phyloP scores from a whole-genome alignment of 1,140 invertebrate genomes.

The Megalonaias nervosa region DNA sequence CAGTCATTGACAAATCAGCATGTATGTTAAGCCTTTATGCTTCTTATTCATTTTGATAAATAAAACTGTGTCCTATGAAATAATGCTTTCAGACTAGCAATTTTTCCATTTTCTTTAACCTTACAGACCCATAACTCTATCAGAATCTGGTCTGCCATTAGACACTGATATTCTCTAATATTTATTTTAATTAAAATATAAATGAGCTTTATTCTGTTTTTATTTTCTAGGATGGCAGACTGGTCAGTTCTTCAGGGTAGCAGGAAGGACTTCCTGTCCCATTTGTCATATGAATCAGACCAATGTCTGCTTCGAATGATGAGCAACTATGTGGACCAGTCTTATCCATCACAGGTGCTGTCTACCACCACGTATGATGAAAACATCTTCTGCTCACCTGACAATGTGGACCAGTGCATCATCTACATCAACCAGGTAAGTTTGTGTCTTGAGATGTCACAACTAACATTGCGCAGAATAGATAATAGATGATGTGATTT shows the following conservation, averaged over 20 bases:
- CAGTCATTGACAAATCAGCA: too few species aligned
- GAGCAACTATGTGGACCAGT: conserved; percentile 23
- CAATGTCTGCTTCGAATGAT: conserved; percentile 24
- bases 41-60: too few species aligned
- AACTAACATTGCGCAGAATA: not conserved
- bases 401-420: conserved; percentile 47
- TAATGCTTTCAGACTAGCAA: too few species aligned
- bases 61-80: too few species aligned
- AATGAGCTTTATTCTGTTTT: not conserved
- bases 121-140: too few species aligned
- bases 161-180: too few species aligned
- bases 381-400: conserved; percentile 47
- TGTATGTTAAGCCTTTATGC: too few species aligned
- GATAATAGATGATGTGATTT: not conserved
- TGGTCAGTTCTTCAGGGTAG: conserved; percentile 18
- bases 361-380: conserved; percentile 22
- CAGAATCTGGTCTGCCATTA: too few species aligned
- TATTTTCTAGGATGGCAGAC: conserved; percentile 33
- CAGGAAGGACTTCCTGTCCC: conserved; percentile 15
- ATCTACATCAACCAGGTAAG: conserved; percentile 52
- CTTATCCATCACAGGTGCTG: conserved; percentile 3
- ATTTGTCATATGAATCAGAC: conserved; percentile 16
- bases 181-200: too few species aligned
- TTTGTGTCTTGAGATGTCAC: not conserved
- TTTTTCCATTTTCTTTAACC: too few species aligned